Evolutionary conservation across 2,888 invertebrate species (phyloP), one percentile per base, ranked within the genome.

Genomic region (Apantesis nais): DNA sequence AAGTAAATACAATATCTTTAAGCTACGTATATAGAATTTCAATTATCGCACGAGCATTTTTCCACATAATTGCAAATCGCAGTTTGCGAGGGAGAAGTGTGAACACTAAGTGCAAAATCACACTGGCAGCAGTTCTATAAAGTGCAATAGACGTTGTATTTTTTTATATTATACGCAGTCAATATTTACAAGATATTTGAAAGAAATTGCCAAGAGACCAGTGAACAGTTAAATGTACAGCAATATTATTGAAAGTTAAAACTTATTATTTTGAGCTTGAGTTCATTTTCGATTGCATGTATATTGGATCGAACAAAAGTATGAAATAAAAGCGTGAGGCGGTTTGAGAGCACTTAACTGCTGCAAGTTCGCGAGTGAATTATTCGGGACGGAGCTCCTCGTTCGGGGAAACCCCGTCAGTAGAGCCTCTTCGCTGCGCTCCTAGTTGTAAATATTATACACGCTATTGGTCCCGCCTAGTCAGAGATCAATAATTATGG

Each of bases 271-370:
- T 22, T 31, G 16, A 31, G 5, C 29, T 44, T 44, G 31, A 44
- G 63, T 63, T 41, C 4, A 11, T 63, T 63, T 63, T 63, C 31
- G 39, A 48, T 68, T 62, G 31, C 63, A 67, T 75, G 62, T 62
- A 25, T 58, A 62, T 69, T 74, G 12, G 16, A 31, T 58, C 39
- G 71, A 11, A 70, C 74, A 66, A 68, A 72, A 74, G 73, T 76
- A 74, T 76, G 73, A 76, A 74, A 71, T 73, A 71, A 74, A 74
- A 75, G 75, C 75, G 76, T 68, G 58, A 52, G 58, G 71, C 66
- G 70, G 74, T 69, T 68, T 61, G 71, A 72, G 74, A 76, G 80
- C 80, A 81, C 79, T 81, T 79, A 81, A 76, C 73, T 72, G 76
- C 73, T 72, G 77, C 78, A 73, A 73, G 75, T 77, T 72, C 71